Conservation (phyloP, 2,797 vertebrate species). For the Dromococcyx pavoninus region DNA sequence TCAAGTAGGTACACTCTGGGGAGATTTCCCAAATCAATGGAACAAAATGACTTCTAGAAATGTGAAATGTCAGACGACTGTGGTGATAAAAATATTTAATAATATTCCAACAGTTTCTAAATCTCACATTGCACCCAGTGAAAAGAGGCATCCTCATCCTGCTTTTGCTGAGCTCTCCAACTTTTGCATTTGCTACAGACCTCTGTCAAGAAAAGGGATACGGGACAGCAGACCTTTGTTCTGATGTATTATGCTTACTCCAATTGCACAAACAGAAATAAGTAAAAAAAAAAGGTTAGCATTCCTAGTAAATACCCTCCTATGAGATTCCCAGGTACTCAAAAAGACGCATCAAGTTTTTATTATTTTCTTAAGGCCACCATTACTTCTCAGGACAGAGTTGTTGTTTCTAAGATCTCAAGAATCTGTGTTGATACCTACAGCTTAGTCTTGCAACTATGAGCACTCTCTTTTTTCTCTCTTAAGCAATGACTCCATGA, state of each 20-base stretch:
- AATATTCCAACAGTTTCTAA: neutral
- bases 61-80: neutral
- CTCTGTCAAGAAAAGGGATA: neutral
- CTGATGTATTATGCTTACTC: neutral
- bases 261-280: neutral
- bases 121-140: neutral
- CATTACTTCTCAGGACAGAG: neutral
- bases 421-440: neutral
- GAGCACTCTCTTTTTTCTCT: neutral
- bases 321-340: neutral
- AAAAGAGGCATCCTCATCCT: neutral
- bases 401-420: neutral
- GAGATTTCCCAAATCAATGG: neutral
- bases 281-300: neutral
- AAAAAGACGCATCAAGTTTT: neutral
- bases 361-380: neutral
- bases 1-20: neutral
- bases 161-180: neutral
- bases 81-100: neutral
- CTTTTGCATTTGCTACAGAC: neutral
- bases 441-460: neutral
- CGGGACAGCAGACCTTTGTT: neutral
- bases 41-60: conserved; percentile 7
- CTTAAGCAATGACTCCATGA: neutral
- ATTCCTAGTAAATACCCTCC: neutral